A percentile compares a stretch with the other conserved stretches of the same genome.
Conservation (phyloP, 1,140 invertebrate species). For the Lasioglossum albipes region DNA sequence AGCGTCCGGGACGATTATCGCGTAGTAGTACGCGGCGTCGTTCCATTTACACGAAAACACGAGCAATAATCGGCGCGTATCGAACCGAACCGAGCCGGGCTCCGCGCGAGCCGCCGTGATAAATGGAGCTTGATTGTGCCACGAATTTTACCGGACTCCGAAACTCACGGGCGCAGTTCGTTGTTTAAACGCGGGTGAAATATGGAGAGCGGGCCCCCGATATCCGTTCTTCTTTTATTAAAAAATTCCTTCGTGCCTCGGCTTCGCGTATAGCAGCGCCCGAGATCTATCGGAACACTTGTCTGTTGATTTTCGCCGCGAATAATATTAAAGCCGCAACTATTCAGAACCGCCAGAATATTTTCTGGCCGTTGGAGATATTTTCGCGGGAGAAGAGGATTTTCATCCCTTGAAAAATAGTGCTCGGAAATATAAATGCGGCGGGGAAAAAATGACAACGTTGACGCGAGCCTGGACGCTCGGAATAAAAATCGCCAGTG, state of each 20-base stretch:
- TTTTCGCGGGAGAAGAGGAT: no score
- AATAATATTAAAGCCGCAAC: no score
- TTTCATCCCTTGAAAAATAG: no score
- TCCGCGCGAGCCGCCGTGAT: not conserved
- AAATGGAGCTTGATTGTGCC: not conserved
- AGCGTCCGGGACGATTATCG: not conserved
- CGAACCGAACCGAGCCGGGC: not conserved
- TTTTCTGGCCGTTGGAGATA: no score
- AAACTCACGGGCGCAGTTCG: not conserved
- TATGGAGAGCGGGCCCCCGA: not conserved
- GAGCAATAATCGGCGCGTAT: conserved; percentile 9
- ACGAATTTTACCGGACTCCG: not conserved
- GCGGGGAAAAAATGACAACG: no score
- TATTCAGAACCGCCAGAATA: no score
- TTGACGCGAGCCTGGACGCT: no score
- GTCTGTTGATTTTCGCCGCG: no score
- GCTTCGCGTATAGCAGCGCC: no score
- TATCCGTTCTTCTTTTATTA: not conserved
- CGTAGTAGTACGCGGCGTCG: not conserved
- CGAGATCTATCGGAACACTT: no score
- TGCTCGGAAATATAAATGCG: no score
- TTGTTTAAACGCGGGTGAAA: not conserved
- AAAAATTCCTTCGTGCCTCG: not conserved
- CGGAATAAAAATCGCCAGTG: no score
- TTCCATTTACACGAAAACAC: not conserved